Evolutionary conservation across 2,797 vertebrate species (phyloP).

Genomic region (Oreochromis mossambicus): DNA sequence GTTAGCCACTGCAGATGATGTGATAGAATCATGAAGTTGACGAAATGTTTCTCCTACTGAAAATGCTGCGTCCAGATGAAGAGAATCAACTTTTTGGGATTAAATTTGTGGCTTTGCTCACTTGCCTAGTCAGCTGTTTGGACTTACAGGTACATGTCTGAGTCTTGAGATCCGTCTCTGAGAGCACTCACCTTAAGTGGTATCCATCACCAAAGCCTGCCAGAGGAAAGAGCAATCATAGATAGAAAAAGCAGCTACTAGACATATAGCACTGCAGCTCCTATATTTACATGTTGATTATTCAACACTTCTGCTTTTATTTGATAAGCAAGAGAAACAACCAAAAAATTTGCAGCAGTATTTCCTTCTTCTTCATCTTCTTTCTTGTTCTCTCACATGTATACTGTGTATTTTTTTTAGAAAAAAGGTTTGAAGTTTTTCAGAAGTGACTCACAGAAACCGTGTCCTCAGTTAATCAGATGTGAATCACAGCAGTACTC

Average conservation of each 20-base stretch:
- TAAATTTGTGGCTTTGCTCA: not conserved
- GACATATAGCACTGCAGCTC: not conserved
- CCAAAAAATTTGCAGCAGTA: no score
- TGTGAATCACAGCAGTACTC: not conserved
- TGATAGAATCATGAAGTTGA: not conserved
- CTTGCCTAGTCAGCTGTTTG: not conserved
- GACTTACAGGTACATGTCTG: not conserved
- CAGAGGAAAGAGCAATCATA: not conserved
- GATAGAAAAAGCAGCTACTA: not conserved
- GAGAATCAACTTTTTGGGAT: not conserved
- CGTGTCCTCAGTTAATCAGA: not conserved
- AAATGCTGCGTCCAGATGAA: not conserved
- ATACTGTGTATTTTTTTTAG: not conserved
- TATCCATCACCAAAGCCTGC: not conserved
- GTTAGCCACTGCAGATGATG: not conserved
- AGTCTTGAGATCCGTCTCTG: accelerated
- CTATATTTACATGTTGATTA: not conserved
- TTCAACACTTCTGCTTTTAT: not conserved
- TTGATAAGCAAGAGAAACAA: not conserved
- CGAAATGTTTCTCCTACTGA: not conserved
- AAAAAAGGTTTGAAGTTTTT: not conserved
- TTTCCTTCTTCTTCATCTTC: not conserved
- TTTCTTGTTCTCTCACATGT: not conserved
- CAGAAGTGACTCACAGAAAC: not conserved
- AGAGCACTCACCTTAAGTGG: not conserved